Base-by-base conservation (phyloP, 2,888 invertebrate species). In the Scaptomyza caliginosa region DNA sequence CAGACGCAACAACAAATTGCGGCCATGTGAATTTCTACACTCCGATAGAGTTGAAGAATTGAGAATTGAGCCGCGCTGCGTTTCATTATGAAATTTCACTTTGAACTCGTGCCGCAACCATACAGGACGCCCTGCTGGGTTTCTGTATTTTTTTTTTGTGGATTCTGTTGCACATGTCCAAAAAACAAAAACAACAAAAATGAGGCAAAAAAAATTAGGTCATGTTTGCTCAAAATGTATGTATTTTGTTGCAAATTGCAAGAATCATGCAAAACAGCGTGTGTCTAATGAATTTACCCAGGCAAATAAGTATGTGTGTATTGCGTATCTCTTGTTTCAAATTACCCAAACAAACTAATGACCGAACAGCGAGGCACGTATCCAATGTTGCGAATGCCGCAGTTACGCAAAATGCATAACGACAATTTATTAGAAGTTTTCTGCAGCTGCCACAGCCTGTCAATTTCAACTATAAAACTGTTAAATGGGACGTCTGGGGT, bases 261-360 rank as follows among this genome's bases (percentile, higher is more conserved):
- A 63, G 77, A 83, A 66, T 83, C 81, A 86, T 83, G 86, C 67
- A 74, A 75, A 79, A 58, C 87, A 87, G 81, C 81, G 72, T 81
- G 81, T 72, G 86, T 56, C 81, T 86, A 84, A 84, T 84, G 34
- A 77, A 86, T 74, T 77, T 79, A 70, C 68, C 79, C 66, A 40
- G 67, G 62, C 86, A 69, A 42, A 42, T 32, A 26, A 16, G 42
- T 55, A 38, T 36, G 55, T 36, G 5, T 24, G n/a, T 32, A 42
- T 48, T 50, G 52, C 59, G 48, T 52, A 13, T 49, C 57, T 66
- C 62, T 76, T 67, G 69, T 69, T 68, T 76, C 63, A 66, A 71
- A 74, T 74, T 72, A 66, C 62, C 38, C 26, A 32, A 48, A 23
- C 49, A 30, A 55, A 43, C 58, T 58, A 58, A 63, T 54, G 42